Conservation (phyloP, 2,113 vertebrate species). For the Cyprinodon brontotheroides region DNA sequence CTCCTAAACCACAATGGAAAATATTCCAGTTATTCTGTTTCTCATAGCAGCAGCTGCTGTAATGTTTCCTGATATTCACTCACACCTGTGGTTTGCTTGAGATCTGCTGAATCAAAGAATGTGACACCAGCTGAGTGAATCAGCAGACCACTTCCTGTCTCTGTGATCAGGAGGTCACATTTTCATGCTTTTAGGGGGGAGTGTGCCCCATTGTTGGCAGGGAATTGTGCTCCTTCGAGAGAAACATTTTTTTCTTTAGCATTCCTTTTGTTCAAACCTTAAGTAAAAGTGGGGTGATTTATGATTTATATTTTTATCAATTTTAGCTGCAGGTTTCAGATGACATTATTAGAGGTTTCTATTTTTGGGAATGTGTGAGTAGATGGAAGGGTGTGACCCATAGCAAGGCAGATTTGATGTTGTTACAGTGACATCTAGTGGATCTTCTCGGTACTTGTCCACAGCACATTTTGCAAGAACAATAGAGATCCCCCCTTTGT, state of each 20-base stretch:
- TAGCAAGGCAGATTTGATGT: constrained; percentile 9
- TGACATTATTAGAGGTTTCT: constrained; percentile 15
- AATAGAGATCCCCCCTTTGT: constrained; percentile 71
- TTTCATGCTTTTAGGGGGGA: constrained; percentile 14
- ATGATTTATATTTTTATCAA: neutral
- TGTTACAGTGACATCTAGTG: constrained; percentile 71
- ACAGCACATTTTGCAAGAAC: constrained; percentile 65
- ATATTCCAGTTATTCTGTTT: constrained; percentile 9
- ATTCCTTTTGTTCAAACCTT: neutral
- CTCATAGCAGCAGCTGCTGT: neutral
- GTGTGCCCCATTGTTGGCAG: constrained; percentile 21
- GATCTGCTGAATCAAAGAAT: constrained; percentile 47
- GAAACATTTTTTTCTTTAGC: neutral
- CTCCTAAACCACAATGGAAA: neutral
- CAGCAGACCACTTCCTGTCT: constrained; percentile 53
- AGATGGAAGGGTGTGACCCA: constrained; percentile 44
- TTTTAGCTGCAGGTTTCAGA: neutral
- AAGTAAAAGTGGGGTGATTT: neutral
- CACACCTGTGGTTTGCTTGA: constrained; percentile 12
- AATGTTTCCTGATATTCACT: neutral
- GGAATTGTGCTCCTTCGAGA: constrained; percentile 28
- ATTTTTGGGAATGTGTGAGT: neutral
- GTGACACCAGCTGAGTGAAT: constrained; percentile 39
- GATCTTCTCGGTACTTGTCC: constrained; percentile 31
- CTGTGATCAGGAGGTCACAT: constrained; percentile 42